Base-by-base conservation (phyloP, 2,888 invertebrate genomes). In the Erebia aethiops region DNA sequence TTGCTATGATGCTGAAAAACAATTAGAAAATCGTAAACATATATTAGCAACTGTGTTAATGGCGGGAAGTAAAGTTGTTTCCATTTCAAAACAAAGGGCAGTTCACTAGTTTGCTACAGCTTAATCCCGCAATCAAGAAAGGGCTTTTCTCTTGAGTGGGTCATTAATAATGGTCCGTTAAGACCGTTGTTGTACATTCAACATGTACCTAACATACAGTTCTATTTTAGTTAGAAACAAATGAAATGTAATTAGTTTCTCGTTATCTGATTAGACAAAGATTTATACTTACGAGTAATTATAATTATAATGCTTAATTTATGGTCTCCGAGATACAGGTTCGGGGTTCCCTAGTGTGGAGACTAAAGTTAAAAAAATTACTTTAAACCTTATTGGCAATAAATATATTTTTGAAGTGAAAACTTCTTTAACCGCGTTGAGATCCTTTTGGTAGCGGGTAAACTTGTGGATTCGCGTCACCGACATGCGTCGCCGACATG, bases 51-150 rank as follows among this genome's bases (percentile, higher is more conserved):
- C 16, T 16, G 21, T 63, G 46, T 63, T 46, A 56, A 43, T 18
- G n/a, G n/a, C n/a, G 52, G 60, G 18, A 52, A 67, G 52, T 46
- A 56, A 62, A 54, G 26, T 69, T 58, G 54, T 66, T 62, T 62
- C 69, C 57, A 65, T 71, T 66, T 61, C 26, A 41, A 57, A 69
- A 69, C 65, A 66, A 66, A 71, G 57, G 60, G 49, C 43, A 72
- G 13, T 72, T 69, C 26, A 71, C 58, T 71, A 60, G 72, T 69
- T 72, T 69, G 51, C 51, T 63, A 62, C 69, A 49, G 61, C 69
- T 65, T 69, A 72, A 72, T 72, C 72, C 62, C 62, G 62, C 72
- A 72, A 72, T 72, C 69, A 69, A 72, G 72, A 69, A 69, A 69
- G 66, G 69, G 66, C 72, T 72, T 69, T 72, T 61, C 69, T 66